phyloP scores from a whole-genome alignment of 2,113 vertebrate species.

The Aphelocoma coerulescens region DNA sequence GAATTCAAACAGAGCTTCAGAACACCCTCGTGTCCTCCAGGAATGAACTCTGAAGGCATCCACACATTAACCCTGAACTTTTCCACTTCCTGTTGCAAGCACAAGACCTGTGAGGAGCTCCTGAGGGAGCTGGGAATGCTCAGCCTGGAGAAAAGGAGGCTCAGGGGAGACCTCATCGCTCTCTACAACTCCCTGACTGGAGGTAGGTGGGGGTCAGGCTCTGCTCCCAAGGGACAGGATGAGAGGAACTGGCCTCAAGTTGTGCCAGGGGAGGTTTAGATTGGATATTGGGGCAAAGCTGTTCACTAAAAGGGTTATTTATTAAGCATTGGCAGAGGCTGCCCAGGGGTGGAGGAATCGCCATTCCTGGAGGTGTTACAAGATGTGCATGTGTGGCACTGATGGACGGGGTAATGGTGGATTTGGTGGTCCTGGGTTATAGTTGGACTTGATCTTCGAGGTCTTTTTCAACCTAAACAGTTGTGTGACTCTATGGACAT shows the following conservation, averaged over 20 bases:
- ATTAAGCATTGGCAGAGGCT: background rate
- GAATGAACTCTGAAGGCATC: background rate
- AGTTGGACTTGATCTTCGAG: background rate
- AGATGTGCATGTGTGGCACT: background rate
- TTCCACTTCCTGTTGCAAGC: background rate
- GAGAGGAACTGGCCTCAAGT: background rate
- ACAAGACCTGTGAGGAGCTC: background rate
- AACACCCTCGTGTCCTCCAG: rapidly evolving
- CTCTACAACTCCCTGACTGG: background rate
- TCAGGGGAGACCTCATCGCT: background rate
- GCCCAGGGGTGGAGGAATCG: no score
- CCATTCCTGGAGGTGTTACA: background rate
- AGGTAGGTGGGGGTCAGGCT: background rate
- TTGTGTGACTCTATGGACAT: background rate
- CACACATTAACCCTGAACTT: background rate
- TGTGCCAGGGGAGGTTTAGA: background rate
- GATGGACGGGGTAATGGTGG: background rate
- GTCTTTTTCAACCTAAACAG: background rate
- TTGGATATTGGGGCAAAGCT: background rate
- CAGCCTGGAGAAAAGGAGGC: background rate
- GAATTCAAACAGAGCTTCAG: background rate
- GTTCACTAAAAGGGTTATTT: background rate
- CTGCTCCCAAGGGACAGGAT: background rate
- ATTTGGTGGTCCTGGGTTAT: background rate
- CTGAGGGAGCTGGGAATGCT: background rate